Conservation (phyloP, 53 echinoderm and acorn worm species). For the Echinometra lucunter region DNA sequence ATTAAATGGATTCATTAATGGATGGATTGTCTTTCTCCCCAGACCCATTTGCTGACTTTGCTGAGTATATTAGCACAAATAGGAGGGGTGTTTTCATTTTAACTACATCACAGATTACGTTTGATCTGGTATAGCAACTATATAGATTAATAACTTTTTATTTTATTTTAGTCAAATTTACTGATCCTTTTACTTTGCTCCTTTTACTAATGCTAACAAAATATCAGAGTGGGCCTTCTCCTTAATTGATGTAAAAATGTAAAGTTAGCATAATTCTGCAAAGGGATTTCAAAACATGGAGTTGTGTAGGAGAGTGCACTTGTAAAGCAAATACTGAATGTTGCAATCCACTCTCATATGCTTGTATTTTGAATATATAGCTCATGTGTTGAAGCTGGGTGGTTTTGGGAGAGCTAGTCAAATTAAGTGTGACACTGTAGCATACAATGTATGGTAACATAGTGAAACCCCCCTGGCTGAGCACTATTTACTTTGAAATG, state of each 20-base stretch:
- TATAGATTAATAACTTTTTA: no score
- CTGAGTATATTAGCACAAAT: neutral
- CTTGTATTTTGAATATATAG: neutral
- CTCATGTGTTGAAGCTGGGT: neutral
- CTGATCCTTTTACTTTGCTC: no score
- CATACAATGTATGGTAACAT: constrained; percentile 20
- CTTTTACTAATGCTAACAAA: no score
- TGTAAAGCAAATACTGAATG: neutral
- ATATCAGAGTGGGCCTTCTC: no score
- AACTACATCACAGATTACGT: no score
- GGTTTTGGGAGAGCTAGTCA: neutral
- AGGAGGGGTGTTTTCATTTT: no score
- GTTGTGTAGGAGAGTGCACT: neutral
- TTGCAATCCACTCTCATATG: neutral
- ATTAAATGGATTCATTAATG: neutral
- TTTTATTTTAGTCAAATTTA: no score
- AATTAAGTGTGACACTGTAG: constrained; percentile 31
- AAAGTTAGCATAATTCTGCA: neutral
- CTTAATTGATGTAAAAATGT: neutral
- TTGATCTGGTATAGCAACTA: no score
- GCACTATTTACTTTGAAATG: constrained; percentile 45
- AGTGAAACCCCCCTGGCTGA: constrained; percentile 48
- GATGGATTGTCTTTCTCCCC: neutral
- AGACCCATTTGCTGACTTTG: neutral
- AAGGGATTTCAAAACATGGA: neutral